phyloP scores from a whole-genome alignment of 2,797 vertebrate genomes.

The Anabas testudineus region DNA sequence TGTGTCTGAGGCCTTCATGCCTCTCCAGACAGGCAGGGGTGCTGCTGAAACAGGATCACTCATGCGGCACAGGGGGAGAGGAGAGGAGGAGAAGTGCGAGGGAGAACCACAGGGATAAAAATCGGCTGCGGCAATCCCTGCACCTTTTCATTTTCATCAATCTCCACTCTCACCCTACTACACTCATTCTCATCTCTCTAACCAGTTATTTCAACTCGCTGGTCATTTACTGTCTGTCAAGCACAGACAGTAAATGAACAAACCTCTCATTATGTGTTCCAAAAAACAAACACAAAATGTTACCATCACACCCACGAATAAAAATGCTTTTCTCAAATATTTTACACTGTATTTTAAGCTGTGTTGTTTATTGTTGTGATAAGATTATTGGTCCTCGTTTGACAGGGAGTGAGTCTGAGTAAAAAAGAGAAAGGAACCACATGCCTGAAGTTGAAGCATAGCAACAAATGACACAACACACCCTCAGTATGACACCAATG shows the following conservation, averaged over 20 bases:
- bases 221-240: constrained; percentile 16
- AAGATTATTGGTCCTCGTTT: constrained; percentile 53
- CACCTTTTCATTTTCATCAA: constrained; percentile 67
- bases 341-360: constrained; percentile 39
- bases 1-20: constrained; percentile 60
- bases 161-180: constrained; percentile 43
- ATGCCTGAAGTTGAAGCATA: constrained; percentile 75
- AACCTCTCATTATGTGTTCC: constrained; percentile 17
- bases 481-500: constrained; percentile 68
- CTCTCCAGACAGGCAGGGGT: constrained; percentile 64
- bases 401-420: constrained; percentile 51
- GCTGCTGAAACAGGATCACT: constrained; percentile 74
- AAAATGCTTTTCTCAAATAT: constrained; percentile 12
- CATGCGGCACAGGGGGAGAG: constrained; percentile 61
- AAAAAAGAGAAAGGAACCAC: constrained; percentile 62
- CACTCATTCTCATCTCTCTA: constrained; percentile 18
- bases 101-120: constrained; percentile 61
- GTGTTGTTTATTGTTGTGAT: constrained; percentile 57
- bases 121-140: constrained; percentile 70
- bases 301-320: constrained; percentile 13
- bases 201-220: constrained; percentile 47
- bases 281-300: constrained; percentile 29
- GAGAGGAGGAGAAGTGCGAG: constrained; percentile 36
- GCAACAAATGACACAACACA: constrained; percentile 80
- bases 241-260: constrained; percentile 15